Evolutionary conservation across 2,888 invertebrate genomes (phyloP), one percentile per base, ranked within the genome.

Genomic region (Ditylenchus weischeri): DNA sequence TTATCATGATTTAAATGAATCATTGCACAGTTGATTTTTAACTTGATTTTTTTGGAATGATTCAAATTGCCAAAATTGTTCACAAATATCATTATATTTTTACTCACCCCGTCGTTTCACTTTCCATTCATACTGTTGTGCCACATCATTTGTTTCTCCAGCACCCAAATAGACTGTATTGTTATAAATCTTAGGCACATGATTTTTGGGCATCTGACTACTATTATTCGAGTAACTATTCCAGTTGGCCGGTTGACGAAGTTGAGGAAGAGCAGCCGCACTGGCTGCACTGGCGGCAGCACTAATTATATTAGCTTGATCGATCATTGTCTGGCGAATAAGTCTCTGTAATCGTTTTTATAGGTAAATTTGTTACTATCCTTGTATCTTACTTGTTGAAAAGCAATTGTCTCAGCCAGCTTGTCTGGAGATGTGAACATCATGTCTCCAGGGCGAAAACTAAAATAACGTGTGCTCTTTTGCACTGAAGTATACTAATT

Each of bases 371-470:
- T 29, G 2, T 29, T 29, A 2, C 3, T 29, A 5, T 29, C 29
- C 5, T 29, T 29, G 5, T 2, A 29, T 2, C 29, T 29, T 54
- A 54, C 54, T 54, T 89, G 89, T 79, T 89, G 89, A 47, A 89
- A 84, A 70, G 88, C 84, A 83, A 89, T 89, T 6, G 89, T 89
- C 79, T 89, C 88, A 72, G 89, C 88, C 35, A 89, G 84, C 80
- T 89, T 89, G 0, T 88, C 88, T 57, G 87, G 87, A 78, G 89
- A 88, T 19, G 89, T 89, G 84, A 89, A 89, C 88, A 89, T 88
- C 0, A 88, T 88, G 67, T 88, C 88, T 0, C 88, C 86, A 2
- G 86, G 82, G 2, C 57, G 57, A 61, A 66, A 69, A 10, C 68
- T 66, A 10, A 65, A 68, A 43, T 29, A 64, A 3, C 7, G n/a